Percentiles rank a stretch among this genome's conserved stretches.
These are phyloP conservation scores for Corvus cornix DNA, from an alignment of 2,113 vertebrate genomes.

Conservation along the genomic window DNA sequence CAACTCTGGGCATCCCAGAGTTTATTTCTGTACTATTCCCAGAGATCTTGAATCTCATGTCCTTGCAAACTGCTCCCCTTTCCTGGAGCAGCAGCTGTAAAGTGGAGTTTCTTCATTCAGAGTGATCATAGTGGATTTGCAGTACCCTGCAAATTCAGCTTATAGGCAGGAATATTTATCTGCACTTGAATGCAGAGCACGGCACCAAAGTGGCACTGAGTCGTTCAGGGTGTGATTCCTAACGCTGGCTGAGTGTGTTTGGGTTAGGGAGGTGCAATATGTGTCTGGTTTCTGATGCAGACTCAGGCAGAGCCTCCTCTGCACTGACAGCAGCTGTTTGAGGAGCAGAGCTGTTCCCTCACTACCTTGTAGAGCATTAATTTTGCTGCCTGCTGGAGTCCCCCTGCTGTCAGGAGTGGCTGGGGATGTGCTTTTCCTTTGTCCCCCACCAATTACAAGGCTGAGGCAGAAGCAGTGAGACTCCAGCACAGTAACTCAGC, in stretches of 20 bases:
- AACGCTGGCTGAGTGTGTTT: neutral
- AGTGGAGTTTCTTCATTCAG: neutral
- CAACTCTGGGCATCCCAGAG: neutral
- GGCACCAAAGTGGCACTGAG: neutral
- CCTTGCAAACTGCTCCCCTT: neutral
- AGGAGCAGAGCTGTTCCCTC: neutral
- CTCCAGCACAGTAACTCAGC: neutral
- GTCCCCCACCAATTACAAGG: accelerated
- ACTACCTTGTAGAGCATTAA: neutral
- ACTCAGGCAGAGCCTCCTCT: neutral
- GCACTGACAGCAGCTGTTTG: neutral
- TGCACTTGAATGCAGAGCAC: neutral
- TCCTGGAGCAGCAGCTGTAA: neutral
- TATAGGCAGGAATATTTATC: neutral
- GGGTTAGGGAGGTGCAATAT: neutral
- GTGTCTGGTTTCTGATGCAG: neutral
- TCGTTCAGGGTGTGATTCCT: neutral
- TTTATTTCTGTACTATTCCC: neutral
- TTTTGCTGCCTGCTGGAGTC: neutral
- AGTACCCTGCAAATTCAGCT: neutral
- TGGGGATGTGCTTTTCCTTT: neutral
- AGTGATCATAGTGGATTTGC: neutral
- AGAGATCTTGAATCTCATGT: neutral
- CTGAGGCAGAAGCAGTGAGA: neutral
- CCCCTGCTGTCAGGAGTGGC: neutral